These are phyloP conservation scores for Cheumatopsyche charites DNA, from an alignment of 1,140 invertebrate genomes.

Conservation along the genomic window DNA sequence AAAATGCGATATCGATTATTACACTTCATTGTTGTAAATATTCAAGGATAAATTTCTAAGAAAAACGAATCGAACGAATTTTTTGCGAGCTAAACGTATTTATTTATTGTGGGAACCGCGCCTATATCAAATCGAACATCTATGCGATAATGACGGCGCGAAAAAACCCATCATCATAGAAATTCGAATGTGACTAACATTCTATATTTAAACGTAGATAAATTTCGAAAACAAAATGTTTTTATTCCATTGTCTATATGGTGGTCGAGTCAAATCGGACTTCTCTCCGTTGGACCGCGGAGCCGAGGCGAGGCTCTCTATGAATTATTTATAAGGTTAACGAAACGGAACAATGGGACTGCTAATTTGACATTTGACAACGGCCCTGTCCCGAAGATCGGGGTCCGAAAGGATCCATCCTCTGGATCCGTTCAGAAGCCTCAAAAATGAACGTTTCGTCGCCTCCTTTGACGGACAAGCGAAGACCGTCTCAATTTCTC, in stretches of 20 bases:
- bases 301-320: background rate
- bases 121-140: too few species aligned
- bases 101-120: constrained; percentile 12
- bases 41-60: constrained; percentile 11
- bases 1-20: constrained; percentile 4
- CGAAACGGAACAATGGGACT: constrained; percentile 42
- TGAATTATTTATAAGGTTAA: constrained; percentile 45
- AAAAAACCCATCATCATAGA: too few species aligned
- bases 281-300: background rate
- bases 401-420: background rate
- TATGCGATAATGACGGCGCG: too few species aligned
- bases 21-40: constrained; percentile 18
- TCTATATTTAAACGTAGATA: too few species aligned
- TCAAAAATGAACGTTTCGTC: constrained; percentile 17
- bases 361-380: constrained; percentile 49
- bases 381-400: constrained; percentile 23
- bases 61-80: background rate
- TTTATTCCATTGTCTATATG: too few species aligned
- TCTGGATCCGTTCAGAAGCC: background rate
- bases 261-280: too few species aligned
- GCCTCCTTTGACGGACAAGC: background rate
- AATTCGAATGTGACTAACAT: too few species aligned
- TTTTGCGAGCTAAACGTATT: background rate
- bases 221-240: too few species aligned
- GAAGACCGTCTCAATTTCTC: background rate